Percentiles rank a stretch among this genome's conserved stretches.
Evolutionary conservation across 2,888 invertebrate species (phyloP).

Genomic region (Atherix ibis): DNA sequence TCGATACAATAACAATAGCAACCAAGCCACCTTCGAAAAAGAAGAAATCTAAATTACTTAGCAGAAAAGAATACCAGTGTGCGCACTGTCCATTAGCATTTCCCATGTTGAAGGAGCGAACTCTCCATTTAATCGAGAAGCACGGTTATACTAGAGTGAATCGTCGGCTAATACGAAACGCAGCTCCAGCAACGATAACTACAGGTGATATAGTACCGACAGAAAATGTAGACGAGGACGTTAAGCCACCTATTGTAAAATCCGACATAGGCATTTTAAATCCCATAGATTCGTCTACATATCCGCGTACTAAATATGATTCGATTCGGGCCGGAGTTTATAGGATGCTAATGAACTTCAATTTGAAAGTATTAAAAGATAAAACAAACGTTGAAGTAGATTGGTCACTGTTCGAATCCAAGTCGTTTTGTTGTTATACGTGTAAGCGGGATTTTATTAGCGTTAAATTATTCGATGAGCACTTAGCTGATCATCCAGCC

Average conservation of each 20-base stretch:
- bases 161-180: slow-evolving; percentile 23
- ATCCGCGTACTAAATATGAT: slow-evolving; percentile 15
- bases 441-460: slow-evolving; percentile 51
- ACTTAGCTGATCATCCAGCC: slow-evolving; percentile 63
- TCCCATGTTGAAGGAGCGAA: slow-evolving; percentile 27
- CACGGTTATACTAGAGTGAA: slow-evolving; percentile 30
- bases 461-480: slow-evolving; percentile 52
- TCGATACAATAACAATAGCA: no score
- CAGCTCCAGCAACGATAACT: slow-evolving; percentile 12
- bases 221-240: background rate
- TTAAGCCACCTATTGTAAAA: slow-evolving; percentile 5
- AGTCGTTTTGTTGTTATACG: slow-evolving; percentile 37
- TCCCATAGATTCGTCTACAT: slow-evolving; percentile 4
- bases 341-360: slow-evolving; percentile 29
- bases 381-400: slow-evolving; percentile 25
- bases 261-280: slow-evolving; percentile 4
- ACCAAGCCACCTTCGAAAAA: no score
- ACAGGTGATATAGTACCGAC: background rate
- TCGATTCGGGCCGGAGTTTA: slow-evolving; percentile 27
- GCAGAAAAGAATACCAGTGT: slow-evolving; percentile 27
- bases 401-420: slow-evolving; percentile 24
- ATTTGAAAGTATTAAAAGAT: slow-evolving; percentile 27
- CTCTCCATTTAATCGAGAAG: slow-evolving; percentile 26
- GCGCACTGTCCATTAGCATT: slow-evolving; percentile 27
- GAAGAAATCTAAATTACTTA: no score